A percentile compares a stretch with the other conserved stretches of the same genome.
These are phyloP conservation scores for Sebastes fasciatus DNA, from an alignment of 2,113 vertebrate species.

Conservation along the genomic window DNA sequence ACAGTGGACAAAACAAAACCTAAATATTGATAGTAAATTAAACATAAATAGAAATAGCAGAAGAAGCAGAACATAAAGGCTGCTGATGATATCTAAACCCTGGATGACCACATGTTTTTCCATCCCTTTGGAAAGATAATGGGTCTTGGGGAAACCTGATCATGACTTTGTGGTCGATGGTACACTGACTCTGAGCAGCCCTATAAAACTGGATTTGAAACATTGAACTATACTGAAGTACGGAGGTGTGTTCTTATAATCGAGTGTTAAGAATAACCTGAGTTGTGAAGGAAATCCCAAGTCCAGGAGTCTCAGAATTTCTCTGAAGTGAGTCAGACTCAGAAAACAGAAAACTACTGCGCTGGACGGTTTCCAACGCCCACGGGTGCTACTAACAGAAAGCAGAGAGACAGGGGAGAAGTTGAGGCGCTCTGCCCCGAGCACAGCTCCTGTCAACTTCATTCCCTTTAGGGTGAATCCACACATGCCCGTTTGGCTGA, in stretches of 20 bases:
- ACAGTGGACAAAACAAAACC: not conserved
- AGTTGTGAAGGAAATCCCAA: slow-evolving; percentile 39
- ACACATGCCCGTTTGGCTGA: not conserved
- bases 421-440: not conserved
- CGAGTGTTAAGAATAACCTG: slow-evolving; percentile 20
- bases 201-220: slow-evolving; percentile 20
- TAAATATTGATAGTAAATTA: not conserved
- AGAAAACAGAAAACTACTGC: slow-evolving; percentile 43
- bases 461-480: not conserved
- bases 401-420: slow-evolving; percentile 21
- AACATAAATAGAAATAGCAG: not conserved
- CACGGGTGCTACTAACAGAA: slow-evolving; percentile 39
- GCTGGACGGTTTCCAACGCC: slow-evolving; percentile 51
- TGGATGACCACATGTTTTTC: slow-evolving; percentile 27
- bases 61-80: not conserved
- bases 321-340: slow-evolving; percentile 29
- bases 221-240: not conserved
- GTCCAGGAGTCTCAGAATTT: slow-evolving; percentile 20
- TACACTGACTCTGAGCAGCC: slow-evolving; percentile 13
- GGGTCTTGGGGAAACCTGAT: slow-evolving; percentile 38
- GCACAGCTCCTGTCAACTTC: slow-evolving; percentile 12
- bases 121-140: slow-evolving; percentile 15
- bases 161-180: slow-evolving; percentile 19
- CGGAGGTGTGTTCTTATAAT: slow-evolving; percentile 7
- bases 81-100: slow-evolving; percentile 13